phyloP scores from a whole-genome alignment of 2,888 invertebrate species.

The Polydrusus cervinus region DNA sequence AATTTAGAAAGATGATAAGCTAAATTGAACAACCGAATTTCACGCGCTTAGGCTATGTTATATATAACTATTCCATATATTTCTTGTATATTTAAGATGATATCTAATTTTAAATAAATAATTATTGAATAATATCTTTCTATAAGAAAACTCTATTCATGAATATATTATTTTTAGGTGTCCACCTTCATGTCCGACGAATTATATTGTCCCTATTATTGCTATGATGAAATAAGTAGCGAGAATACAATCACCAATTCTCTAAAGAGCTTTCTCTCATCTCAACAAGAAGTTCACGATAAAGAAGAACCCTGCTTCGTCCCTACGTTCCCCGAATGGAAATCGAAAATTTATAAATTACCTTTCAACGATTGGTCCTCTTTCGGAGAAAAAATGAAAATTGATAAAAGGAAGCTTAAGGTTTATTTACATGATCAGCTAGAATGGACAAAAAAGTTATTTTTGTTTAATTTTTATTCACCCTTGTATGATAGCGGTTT shows the following conservation, averaged over 20 bases:
- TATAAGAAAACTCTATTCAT: too few species aligned
- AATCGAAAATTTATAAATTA: constrained; percentile 57
- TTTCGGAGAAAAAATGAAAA: constrained; percentile 43
- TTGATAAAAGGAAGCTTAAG: constrained; percentile 54
- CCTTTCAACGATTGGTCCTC: constrained; percentile 56
- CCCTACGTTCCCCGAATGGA: constrained; percentile 58
- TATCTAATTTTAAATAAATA: too few species aligned
- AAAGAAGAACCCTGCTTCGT: constrained; percentile 35
- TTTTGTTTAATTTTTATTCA: too few species aligned
- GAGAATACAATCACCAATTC: constrained; percentile 54
- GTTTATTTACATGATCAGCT: constrained; percentile 9
- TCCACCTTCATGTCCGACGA: constrained; percentile 45
- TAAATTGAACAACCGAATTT: too few species aligned
- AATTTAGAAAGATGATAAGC: too few species aligned
- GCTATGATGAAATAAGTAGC: constrained; percentile 11
- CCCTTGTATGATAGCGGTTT: too few species aligned
- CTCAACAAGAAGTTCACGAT: constrained; percentile 27
- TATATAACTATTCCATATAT: too few species aligned
- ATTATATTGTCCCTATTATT: constrained; percentile 35
- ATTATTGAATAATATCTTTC: too few species aligned
- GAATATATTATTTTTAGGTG: constrained; percentile 5
- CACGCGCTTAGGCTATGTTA: too few species aligned
- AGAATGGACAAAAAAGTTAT: background rate
- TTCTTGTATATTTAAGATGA: too few species aligned
- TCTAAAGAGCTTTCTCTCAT: constrained; percentile 44